Conservation (phyloP, 2,113 vertebrate genomes). For the Microcebus ravelobensis region DNA sequence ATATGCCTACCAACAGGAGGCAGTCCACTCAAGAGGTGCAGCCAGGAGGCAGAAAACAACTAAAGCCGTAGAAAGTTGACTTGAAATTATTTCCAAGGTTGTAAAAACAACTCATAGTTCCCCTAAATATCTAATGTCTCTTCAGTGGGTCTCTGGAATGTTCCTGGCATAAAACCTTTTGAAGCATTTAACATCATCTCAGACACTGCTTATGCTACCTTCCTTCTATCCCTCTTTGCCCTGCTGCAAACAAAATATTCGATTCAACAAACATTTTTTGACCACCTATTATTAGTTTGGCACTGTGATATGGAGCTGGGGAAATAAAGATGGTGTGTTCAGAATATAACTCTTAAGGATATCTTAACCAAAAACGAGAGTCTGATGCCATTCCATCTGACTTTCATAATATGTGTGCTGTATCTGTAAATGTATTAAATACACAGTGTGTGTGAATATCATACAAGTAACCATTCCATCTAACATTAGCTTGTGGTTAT, state of each 20-base stretch:
- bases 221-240: not conserved
- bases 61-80: not conserved
- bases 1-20: not conserved
- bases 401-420: not conserved
- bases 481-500: not conserved
- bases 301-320: not conserved
- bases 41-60: slow-evolving; percentile 19
- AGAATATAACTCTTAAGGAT: not conserved
- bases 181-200: slow-evolving; percentile 13
- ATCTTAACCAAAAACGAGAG: not conserved
- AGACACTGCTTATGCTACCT: not conserved
- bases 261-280: not conserved
- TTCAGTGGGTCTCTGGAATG: not conserved
- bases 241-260: not conserved
- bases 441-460: not conserved
- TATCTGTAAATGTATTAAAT: not conserved
- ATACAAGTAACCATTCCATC: not conserved
- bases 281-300: not conserved
- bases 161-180: slow-evolving; percentile 21
- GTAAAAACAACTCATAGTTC: not conserved
- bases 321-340: not conserved
- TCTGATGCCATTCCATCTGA: not conserved
- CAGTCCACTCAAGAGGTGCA: not conserved
- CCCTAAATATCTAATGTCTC: not conserved
- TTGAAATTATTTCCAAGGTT: not conserved